phyloP scores from a whole-genome alignment of 2,113 vertebrate genomes.

The Coreoperca whiteheadi region DNA sequence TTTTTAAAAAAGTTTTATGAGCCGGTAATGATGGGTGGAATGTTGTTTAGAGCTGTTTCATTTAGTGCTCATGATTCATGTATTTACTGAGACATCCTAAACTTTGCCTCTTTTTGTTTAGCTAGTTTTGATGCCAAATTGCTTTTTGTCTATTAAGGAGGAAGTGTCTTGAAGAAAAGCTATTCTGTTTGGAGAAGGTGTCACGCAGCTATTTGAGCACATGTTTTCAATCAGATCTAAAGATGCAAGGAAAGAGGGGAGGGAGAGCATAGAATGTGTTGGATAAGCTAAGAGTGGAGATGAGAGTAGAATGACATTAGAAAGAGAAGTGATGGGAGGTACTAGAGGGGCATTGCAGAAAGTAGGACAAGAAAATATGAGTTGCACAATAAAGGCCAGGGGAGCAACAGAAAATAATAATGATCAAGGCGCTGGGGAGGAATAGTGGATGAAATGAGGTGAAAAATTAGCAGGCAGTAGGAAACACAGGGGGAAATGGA shows the following conservation, averaged over 20 bases:
- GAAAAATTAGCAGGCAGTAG: slow-evolving; percentile 17
- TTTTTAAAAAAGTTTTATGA: neutral
- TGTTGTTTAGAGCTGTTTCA: neutral
- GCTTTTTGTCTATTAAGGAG: neutral
- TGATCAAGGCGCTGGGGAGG: neutral
- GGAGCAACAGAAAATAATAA: neutral
- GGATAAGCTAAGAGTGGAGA: neutral
- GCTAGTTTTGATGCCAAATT: slow-evolving; percentile 38
- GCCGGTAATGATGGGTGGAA: neutral
- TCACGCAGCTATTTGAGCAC: slow-evolving; percentile 34
- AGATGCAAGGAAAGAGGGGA: neutral
- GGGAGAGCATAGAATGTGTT: neutral
- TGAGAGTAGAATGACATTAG: neutral
- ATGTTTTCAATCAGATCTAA: slow-evolving; percentile 38
- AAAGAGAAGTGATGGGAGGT: neutral
- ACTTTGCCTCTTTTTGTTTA: slow-evolving; percentile 25
- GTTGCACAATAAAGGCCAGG: neutral
- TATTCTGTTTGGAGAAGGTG: slow-evolving; percentile 25
- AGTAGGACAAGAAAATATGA: neutral
- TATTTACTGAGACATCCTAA: neutral
- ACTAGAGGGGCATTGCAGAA: neutral
- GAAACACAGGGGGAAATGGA: neutral
- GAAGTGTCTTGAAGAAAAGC: neutral
- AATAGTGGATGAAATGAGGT: slow-evolving; percentile 11
- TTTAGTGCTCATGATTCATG: neutral